Evolutionary conservation across 30 jellyfish, hydroid and myxozoan genomes (phyloP).

Genomic region (Cassiopea xamachana): DNA sequence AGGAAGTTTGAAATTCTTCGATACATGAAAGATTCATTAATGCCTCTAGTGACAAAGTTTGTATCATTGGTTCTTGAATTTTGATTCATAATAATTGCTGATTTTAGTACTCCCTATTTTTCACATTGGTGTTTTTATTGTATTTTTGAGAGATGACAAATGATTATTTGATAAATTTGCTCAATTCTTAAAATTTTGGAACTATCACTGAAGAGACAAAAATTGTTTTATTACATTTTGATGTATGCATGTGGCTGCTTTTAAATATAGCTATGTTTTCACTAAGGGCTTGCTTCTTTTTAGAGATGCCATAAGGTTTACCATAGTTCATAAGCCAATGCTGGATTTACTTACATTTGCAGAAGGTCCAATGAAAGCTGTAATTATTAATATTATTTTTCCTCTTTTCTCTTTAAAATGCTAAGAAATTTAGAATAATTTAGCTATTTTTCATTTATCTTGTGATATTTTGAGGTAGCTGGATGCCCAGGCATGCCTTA

Average conservation of each 20-base stretch:
- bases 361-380: conserved; percentile 57
- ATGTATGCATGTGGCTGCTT: background rate
- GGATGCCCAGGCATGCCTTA: too few species aligned
- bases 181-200: too few species aligned
- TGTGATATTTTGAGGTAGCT: too few species aligned
- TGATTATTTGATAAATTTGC: too few species aligned
- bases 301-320: conserved; percentile 78
- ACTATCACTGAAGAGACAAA: too few species aligned
- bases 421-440: too few species aligned
- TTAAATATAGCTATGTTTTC: background rate
- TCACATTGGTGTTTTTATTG: background rate
- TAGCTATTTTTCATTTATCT: too few species aligned
- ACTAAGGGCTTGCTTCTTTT: background rate
- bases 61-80: background rate
- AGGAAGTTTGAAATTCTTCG: conserved; percentile 55
- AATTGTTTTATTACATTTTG: too few species aligned
- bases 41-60: conserved; percentile 73
- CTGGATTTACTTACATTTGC: conserved; percentile 77
- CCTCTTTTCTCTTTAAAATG: too few species aligned
- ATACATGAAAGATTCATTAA: conserved; percentile 71
- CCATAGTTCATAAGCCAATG: conserved; percentile 78
- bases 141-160: too few species aligned
- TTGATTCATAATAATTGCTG: background rate
- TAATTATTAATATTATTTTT: conserved; percentile 23
- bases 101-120: background rate